Base-by-base conservation (phyloP, 2,113 vertebrate species). In the Cygnus buccinator region DNA sequence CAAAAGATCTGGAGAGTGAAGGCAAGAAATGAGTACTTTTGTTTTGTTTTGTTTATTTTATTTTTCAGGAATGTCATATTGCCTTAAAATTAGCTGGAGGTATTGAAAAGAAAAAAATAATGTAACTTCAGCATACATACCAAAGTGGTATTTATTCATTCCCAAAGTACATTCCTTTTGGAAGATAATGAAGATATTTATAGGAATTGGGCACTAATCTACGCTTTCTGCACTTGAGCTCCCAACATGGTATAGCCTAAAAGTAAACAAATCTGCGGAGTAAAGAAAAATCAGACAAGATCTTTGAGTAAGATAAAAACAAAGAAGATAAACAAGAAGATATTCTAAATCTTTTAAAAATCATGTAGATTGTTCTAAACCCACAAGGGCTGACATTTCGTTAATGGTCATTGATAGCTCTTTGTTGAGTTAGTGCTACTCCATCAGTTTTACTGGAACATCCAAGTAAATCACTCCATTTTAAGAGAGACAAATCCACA, bases 41-140 rank as follows among this genome's bases (percentile, higher is more conserved):
- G 4, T 39, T 39, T 59, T 13, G 6, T 22, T 59, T 33, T 71
- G 8, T 5, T 54, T 41, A 28, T 28, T 41, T 50, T 16, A 44
- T 72, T 29, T 58, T 28, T 20, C 1, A 4, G 4, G 5, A 46
- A 6, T 62, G 54, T 6, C 11, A 55, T n/a, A 37, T 29, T 62
- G 9, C 12, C 22, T 87, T 20, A 57, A 82, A 93, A 72, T 37
- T 61, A 79, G 1, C 20, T 52, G 35, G 6, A n/a, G 5, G 26
- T 39, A 46, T 63, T 22, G 4, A 61, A 87, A 84, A 72, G 2
- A 13, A 82, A 61, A 50, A 31, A 8, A 8, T 14, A 76, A 65
- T 9, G n/a, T 4, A 57, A n/a, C 5, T 62, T 68, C n/a, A 5
- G 2, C 41, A 25, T 28, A 20, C 6, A 3, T 37, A 16, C 2